Percentiles rank a stretch among this genome's conserved stretches.
Conservation (phyloP, 2,113 vertebrate species). For the Mungos mungo region DNA sequence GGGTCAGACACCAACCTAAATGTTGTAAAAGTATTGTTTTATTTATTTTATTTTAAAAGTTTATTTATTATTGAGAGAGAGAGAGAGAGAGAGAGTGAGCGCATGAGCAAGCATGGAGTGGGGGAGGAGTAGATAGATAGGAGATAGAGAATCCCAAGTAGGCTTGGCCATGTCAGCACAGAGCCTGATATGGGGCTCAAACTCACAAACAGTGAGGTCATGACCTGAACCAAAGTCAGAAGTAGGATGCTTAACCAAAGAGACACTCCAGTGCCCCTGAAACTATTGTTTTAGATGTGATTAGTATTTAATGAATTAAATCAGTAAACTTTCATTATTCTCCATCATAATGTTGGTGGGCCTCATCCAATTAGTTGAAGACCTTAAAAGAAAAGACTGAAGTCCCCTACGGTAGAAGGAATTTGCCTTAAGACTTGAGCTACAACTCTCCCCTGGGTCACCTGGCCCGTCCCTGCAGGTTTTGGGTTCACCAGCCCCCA, state of each 20-base stretch:
- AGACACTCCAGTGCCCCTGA: no score
- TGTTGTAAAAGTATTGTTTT: not conserved
- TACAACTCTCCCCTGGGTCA: not conserved
- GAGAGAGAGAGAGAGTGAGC: no score
- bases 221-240: no score
- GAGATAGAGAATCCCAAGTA: no score
- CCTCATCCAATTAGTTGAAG: not conserved
- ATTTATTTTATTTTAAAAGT: no score
- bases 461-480: not conserved
- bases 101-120: no score
- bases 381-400: not conserved
- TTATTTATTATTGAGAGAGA: no score
- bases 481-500: not conserved
- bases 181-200: no score
- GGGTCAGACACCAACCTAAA: not conserved
- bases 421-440: not conserved
- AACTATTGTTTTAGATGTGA: not conserved
- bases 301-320: conserved; percentile 1
- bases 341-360: not conserved
- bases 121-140: no score
- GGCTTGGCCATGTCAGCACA: no score
- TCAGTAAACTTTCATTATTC: not conserved
- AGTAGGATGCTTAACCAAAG: no score
- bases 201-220: no score
- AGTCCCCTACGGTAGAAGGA: not conserved